Evolutionary conservation across 2,888 invertebrate genomes (phyloP), one percentile per base, ranked within the genome.

Genomic region (Orchestes rusci): DNA sequence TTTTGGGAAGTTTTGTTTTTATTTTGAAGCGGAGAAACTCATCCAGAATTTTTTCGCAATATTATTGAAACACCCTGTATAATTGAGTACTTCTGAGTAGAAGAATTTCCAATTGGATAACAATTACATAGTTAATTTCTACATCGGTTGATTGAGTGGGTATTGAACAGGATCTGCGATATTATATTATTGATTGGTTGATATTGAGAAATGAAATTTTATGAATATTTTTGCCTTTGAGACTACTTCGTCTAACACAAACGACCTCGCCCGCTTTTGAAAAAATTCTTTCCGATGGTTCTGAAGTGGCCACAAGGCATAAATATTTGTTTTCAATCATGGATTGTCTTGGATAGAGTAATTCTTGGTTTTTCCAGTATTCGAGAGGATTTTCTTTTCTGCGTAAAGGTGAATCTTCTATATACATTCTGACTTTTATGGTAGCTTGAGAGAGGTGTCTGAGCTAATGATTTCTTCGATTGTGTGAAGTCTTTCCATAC

Each of bases 271-370:
- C 43, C 8, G 38, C 43, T 28, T 38, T 43, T 17, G 38, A 20
- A 33, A 40, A 43, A 2, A 38, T 30, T 20, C 43, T 15, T 33
- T 43, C 38, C 12, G 34, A 43, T 2, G 38, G 38, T 4, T 38
- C 38, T 15, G 32, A 38, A 2, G 43, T 43, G 2, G 43, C 43
- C 13, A 43, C 37, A 10, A 37, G 29, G 16, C 20, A 3, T 20
- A 31, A 37, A 43, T 43, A 43, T 39, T 45, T 48, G 30, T 38
- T 48, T 12, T 42, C 48, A 23, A 48, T 29, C 13, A 23, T 23
- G 3, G 34, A 19, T 10, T 45, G 13, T 15, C 30, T 13, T 8
- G 38, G 45, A 34, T 45, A 45, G n/a, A 44, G 19, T 19, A 15
- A 12, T 45, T 45, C 17, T 17, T 37, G 36, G 2, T 19, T 27